Conservation (phyloP, 2,797 vertebrate genomes). For the Sandelia bainsii region DNA sequence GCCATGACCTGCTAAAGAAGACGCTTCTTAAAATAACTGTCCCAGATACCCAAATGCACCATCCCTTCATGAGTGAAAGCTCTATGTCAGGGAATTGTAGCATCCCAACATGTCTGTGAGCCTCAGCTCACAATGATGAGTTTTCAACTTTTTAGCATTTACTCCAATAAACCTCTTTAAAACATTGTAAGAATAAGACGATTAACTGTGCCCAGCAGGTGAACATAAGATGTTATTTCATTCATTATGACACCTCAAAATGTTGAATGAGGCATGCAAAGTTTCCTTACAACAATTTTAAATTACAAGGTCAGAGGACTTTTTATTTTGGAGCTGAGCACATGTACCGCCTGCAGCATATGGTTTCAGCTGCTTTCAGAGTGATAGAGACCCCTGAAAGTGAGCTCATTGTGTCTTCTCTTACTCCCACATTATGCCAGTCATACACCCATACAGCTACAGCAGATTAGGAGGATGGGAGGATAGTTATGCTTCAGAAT, state of each 20-base stretch:
- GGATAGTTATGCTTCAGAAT: conserved; percentile 75
- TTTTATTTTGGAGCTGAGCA: conserved; percentile 54
- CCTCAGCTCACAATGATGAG: conserved; percentile 15
- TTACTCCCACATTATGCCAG: conserved; percentile 70
- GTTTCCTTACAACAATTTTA: conserved; percentile 29
- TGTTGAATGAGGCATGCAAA: conserved; percentile 18
- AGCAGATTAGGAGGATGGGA: conserved; percentile 74
- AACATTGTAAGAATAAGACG: conserved; percentile 1
- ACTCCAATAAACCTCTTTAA: conserved; percentile 13
- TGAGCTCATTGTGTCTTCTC: conserved; percentile 72
- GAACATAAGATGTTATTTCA: conserved; percentile 17
- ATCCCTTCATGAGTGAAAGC: conserved; percentile 58
- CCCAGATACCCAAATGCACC: conserved; percentile 74
- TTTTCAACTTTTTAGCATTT: conserved; percentile 17
- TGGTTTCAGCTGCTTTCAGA: conserved; percentile 61
- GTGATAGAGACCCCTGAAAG: conserved; percentile 63
- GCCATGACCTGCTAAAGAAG: conserved; percentile 71
- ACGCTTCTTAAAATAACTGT: conserved; percentile 75
- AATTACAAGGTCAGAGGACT: conserved; percentile 41
- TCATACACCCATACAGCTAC: conserved; percentile 25
- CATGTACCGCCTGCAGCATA: conserved; percentile 60
- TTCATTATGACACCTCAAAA: conserved; percentile 22
- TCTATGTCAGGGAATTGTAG: conserved; percentile 46
- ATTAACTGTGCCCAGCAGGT: conserved; percentile 21
- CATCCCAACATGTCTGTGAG: conserved; percentile 36